Evolutionary conservation across 2,113 vertebrate species (phyloP).

Genomic region (Aptenodytes forsteri): DNA sequence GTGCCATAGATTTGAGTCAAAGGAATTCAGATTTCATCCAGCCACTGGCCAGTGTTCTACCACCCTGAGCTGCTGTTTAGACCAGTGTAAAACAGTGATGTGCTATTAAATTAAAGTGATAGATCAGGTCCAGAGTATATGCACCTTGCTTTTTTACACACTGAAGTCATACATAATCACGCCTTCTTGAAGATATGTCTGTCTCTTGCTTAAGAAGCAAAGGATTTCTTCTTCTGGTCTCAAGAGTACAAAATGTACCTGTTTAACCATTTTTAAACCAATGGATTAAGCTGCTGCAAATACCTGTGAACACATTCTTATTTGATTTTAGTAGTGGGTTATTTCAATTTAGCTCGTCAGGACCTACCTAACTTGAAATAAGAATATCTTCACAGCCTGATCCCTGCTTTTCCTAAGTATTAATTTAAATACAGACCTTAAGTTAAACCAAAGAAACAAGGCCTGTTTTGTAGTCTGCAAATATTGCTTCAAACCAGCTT

Average conservation of each 20-base stretch:
- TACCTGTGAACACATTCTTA: neutral
- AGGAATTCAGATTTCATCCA: neutral
- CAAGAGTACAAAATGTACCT: neutral
- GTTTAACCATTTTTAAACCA: neutral
- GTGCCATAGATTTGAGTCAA: neutral
- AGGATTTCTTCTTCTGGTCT: neutral
- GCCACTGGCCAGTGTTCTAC: neutral
- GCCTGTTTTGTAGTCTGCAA: neutral
- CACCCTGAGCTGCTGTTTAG: neutral
- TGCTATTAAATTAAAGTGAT: neutral
- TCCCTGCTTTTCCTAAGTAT: neutral
- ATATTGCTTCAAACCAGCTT: neutral
- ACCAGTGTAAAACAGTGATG: neutral
- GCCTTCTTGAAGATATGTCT: neutral
- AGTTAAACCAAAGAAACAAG: neutral
- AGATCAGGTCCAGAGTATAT: neutral
- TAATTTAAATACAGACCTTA: neutral
- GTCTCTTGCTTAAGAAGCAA: neutral
- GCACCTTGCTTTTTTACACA: neutral
- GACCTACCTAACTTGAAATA: neutral
- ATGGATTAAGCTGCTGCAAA: neutral
- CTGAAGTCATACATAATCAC: neutral
- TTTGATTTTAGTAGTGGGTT: neutral
- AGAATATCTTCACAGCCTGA: neutral
- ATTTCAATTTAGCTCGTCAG: neutral